Base-by-base conservation (phyloP, 2,888 invertebrate species). In the Pyrocoelia pectoralis region DNA sequence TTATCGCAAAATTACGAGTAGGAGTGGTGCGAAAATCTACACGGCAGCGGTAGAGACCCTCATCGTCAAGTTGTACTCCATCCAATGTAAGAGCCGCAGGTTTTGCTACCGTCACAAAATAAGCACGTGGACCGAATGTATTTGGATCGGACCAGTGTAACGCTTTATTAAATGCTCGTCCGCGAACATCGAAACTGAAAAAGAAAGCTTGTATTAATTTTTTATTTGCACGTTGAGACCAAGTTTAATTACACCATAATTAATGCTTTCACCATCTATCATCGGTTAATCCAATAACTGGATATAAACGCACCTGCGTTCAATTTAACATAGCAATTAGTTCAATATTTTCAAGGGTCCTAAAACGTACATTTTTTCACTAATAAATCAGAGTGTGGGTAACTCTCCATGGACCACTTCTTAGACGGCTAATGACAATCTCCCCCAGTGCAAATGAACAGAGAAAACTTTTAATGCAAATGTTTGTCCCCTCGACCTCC, bases 1-100 rank as follows among this genome's bases (percentile, higher is more conserved):
- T 91, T 80, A 95, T 92, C 77, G 93, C 91, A 80, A 93, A 92
- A 81, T 93, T 94, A 74, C 94, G 88, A 10, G 95, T 94, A 24
- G 94, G 94, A 6, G 94, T 92, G 77, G 93, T 93, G 74, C 91
- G 90, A 82, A 95, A 95, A 83, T 95, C 95, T 28, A 95, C 95
- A 67, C 95, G 85, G 81, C 95, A 95, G 71, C 94, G 85, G 83
- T 95, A 95, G 61, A 89, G 81, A 49, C 95, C 95, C 78, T 94
- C 94, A 74, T 95, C 95, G 74, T 92, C 91, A 71, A 94, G 83
- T 76, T 92, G 91, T 56, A 95, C 92, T 61, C 92, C 92, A 76
- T 91, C 93, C 63, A 95, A 87, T 38, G 92, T 91, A 59, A 95
- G 83, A 12, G 91, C 89, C 14, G 94, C 94, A 49, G 94, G 93